These are phyloP conservation scores for Cordylochernes scorpioides DNA, from an alignment of 2,888 invertebrate species.

Conservation along the genomic window DNA sequence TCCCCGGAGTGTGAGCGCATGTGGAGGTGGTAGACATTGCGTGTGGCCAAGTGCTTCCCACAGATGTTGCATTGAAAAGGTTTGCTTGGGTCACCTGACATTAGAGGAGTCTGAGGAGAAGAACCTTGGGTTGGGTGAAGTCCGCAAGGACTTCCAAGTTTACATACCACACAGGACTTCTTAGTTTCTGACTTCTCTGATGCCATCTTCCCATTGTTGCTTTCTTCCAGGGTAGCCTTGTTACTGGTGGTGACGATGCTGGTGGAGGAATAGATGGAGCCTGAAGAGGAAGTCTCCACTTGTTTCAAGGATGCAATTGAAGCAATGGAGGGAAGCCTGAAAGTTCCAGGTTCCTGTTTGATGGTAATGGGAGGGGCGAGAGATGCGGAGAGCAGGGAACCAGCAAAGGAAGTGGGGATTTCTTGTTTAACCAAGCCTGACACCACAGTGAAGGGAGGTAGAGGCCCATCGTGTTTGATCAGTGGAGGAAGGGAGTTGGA, in stretches of 20 bases:
- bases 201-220: no score
- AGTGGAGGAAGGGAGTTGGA: conserved; percentile 3
- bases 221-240: conserved; percentile 1
- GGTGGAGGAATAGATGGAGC: conserved; percentile 8
- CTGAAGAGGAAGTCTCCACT: conserved; percentile 12
- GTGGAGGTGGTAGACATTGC: conserved; percentile 25
- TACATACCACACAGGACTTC: conserved; percentile 9
- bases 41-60: conserved; percentile 15
- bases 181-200: conserved; percentile 6
- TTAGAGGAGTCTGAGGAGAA: conserved; percentile 9
- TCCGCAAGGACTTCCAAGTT: conserved; percentile 12
- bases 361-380: conserved; percentile 8
- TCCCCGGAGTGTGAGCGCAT: conserved; percentile 41
- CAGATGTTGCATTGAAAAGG: conserved; percentile 14
- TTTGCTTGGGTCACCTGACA: conserved; percentile 14
- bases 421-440: conserved; percentile 8
- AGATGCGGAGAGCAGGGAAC: conserved; percentile 6
- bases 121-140: conserved; percentile 9
- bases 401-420: conserved; percentile 3
- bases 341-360: conserved; percentile 9
- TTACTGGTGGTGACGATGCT: conserved; percentile 3
- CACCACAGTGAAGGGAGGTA: conserved; percentile 12
- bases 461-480: conserved; percentile 10
- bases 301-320: conserved; percentile 4
- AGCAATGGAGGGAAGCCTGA: conserved; percentile 8